phyloP scores from a whole-genome alignment of 2,797 vertebrate genomes.

The Channallabes apus region DNA sequence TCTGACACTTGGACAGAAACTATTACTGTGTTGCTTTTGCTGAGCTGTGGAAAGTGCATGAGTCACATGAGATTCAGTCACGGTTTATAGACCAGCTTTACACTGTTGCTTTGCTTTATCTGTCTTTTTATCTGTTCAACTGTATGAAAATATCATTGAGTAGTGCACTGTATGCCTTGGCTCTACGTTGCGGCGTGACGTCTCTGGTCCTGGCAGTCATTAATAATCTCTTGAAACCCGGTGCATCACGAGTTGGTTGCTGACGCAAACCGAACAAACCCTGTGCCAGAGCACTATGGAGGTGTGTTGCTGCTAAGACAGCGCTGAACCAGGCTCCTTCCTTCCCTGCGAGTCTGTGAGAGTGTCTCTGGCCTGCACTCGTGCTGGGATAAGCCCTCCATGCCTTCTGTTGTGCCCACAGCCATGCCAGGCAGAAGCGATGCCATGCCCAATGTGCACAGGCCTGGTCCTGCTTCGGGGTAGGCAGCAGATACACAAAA shows the following conservation, averaged over 20 bases:
- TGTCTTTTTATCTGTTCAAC: no score
- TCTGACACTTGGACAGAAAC: neutral
- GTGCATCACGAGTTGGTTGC: neutral
- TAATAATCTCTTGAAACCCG: neutral
- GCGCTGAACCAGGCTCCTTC: conserved; percentile 43
- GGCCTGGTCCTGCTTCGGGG: conserved; percentile 28
- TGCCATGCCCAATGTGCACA: conserved; percentile 19
- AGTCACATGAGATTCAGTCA: conserved; percentile 10
- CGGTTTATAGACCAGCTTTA: neutral
- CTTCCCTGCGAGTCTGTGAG: conserved; percentile 28
- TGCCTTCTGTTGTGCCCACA: conserved; percentile 68
- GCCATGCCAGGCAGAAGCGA: conserved; percentile 60
- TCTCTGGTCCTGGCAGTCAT: neutral
- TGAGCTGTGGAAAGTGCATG: conserved; percentile 2
- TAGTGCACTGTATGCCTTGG: neutral
- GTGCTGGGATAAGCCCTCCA: conserved; percentile 69
- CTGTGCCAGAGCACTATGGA: conserved; percentile 51
- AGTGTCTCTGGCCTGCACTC: conserved; percentile 39
- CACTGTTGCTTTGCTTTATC: neutral
- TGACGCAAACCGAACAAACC: conserved; percentile 51
- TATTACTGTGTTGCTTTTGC: neutral
- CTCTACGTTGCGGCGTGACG: neutral
- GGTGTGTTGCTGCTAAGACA: conserved; percentile 47
- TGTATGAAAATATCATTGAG: no score
- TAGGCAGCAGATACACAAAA: conserved; percentile 22